Conservation (phyloP, 2,797 vertebrate genomes). For the Tangara arthus region DNA sequence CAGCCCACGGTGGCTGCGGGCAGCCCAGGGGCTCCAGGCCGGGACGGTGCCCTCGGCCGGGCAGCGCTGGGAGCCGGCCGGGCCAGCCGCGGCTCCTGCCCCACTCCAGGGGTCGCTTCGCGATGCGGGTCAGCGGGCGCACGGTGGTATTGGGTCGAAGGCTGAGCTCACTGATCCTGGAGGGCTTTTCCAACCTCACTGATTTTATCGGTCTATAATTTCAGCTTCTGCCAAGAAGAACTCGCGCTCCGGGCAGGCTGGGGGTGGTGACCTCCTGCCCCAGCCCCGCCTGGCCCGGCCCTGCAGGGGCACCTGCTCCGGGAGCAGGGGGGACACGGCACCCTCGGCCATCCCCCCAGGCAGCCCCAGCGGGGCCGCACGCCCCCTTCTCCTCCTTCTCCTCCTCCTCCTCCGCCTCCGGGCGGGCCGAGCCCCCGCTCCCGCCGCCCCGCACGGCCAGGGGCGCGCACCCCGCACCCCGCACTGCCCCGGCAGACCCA, state of each 20-base stretch:
- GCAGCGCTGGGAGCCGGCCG: not conserved
- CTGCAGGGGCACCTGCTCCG: not conserved
- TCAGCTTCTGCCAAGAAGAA: not conserved
- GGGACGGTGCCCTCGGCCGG: not conserved
- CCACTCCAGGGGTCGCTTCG: not conserved
- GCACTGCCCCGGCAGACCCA: not conserved
- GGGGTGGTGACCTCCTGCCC: not conserved
- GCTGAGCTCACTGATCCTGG: not conserved
- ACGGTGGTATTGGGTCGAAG: not conserved
- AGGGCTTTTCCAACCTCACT: not conserved
- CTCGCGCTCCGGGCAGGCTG: not conserved
- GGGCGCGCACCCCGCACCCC: not conserved
- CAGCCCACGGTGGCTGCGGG: rapidly evolving
- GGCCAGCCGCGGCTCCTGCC: not conserved
- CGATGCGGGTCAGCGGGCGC: not conserved
- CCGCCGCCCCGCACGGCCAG: not conserved
- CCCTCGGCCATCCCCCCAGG: not conserved
- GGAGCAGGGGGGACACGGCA: not conserved
- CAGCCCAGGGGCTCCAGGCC: rapidly evolving
- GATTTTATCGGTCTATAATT: not conserved
- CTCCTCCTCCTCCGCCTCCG: not conserved
- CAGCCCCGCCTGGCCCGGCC: not conserved
- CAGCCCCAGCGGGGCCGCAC: not conserved
- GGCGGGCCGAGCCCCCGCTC: not conserved
- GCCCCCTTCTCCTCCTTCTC: not conserved